A percentile compares a stretch with the other conserved stretches of the same genome.
Evolutionary conservation across 2,113 vertebrate genomes (phyloP).

Genomic region (Campylomormyrus numenius): DNA sequence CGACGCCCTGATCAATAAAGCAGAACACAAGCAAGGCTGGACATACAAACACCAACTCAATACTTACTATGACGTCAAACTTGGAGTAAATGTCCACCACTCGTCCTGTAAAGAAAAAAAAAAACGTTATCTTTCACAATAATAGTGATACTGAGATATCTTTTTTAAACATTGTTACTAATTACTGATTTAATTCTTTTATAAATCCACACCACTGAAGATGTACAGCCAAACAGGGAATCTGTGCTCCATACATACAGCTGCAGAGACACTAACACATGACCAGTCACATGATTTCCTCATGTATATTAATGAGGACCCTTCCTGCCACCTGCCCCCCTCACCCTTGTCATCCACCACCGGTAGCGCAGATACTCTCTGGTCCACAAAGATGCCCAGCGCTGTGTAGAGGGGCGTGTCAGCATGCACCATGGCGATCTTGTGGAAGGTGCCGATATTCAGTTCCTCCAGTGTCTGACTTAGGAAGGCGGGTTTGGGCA

Average conservation of each 20-base stretch:
- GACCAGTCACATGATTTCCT: not conserved
- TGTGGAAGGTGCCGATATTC: constrained; percentile 82
- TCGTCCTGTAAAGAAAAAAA: constrained; percentile 60
- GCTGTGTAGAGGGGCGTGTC: constrained; percentile 90
- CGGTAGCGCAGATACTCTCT: constrained; percentile 85
- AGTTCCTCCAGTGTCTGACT: constrained; percentile 74
- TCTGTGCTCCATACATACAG: not conserved
- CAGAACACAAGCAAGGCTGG: not conserved
- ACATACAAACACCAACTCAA: not conserved
- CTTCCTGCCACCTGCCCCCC: constrained; percentile 13
- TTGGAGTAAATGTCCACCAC: constrained; percentile 98
- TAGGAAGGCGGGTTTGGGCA: constrained; percentile 87
- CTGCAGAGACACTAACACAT: not conserved
- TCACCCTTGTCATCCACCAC: constrained; percentile 88
- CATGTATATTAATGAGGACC: not conserved
- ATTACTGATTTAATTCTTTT: not conserved
- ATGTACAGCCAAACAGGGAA: not conserved
- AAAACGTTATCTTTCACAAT: not conserved
- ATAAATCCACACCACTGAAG: not conserved
- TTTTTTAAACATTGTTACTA: not conserved
- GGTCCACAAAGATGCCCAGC: constrained; percentile 92
- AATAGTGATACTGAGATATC: not conserved
- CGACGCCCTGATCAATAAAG: not conserved
- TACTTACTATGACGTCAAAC: constrained; percentile 96
- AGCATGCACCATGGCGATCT: constrained; percentile 81